Base-by-base conservation (phyloP, 2,888 invertebrate species). In the Halocaridina rubra region DNA sequence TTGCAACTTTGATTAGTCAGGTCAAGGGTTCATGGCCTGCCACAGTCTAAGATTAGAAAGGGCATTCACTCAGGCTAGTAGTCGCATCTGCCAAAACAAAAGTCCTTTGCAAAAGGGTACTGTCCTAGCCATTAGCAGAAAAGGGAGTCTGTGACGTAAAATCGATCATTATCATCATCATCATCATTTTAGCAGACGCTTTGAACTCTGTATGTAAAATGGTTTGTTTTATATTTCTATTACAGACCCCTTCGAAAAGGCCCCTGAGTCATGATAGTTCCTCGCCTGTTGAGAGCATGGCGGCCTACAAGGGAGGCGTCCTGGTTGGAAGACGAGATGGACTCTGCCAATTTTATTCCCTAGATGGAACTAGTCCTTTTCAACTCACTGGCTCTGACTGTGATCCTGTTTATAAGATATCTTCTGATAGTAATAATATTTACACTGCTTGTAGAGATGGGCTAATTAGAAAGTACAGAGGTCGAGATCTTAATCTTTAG, bases 311-410 rank as follows among this genome's bases (percentile, higher is more conserved):
- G 87, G 91, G 92, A 76, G 92, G 93, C 84, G 93, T 93, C 87
- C 91, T 93, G 67, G 91, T 92, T 22, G 93, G 93, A 7, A 92
- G 93, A 86, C 93, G 93, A 91, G 94, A 94, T 89, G 95, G 95
- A 0, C 93, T 93, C 0, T 93, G 94, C 89, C 92, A 93, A 59
- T 92, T 92, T 10, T 90, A 93, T 46, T 92, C 91, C 84, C 91
- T 91, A 61, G 89, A 90, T 22, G 90, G 91, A 79, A 71, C 71
- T 8, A 89, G 90, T 32, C 90, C 92, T 84, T 91, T 93, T 0
- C 93, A 94, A 85, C 90, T 95, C n/a, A 94, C 94, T 7, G 95
- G 95, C 0, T 92, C 94, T 0, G 94, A 95, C 89, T 94, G 93
- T 90, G 95, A 95, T 89, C 94, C 94, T 0, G 92, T 95, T 19